Conservation (phyloP, 2,888 invertebrate species). For the Hydraecia micacea region DNA sequence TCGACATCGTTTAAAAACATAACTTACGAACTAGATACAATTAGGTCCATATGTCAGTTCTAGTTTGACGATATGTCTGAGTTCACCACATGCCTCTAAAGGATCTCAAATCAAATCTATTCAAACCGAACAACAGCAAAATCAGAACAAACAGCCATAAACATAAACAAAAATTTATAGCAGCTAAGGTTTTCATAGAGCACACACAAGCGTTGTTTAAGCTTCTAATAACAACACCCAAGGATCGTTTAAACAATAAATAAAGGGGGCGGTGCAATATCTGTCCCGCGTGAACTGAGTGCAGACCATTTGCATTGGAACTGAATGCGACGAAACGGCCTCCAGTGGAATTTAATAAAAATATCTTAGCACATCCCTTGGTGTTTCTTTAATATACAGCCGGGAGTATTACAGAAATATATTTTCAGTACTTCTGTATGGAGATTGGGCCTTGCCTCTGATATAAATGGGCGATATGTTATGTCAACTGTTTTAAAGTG, state of each 20-base stretch:
- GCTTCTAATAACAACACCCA: conserved; percentile 75
- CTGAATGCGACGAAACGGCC: conserved; percentile 85
- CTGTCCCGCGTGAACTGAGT: conserved; percentile 81
- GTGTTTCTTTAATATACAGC: conserved; percentile 83
- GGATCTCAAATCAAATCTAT: neutral
- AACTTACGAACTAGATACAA: neutral
- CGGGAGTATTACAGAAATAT: conserved; percentile 75
- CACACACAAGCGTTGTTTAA: conserved; percentile 71
- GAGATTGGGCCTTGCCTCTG: conserved; percentile 55
- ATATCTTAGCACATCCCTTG: conserved; percentile 82
- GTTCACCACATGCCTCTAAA: neutral
- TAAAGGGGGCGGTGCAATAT: conserved; percentile 83
- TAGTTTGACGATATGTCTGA: neutral
- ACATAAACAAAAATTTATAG: conserved; percentile 51
- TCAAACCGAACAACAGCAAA: conserved; percentile 20
- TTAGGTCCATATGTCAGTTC: neutral
- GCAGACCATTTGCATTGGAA: conserved; percentile 87
- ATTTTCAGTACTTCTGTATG: conserved; percentile 64
- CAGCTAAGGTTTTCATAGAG: conserved; percentile 52
- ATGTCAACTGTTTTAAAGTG: conserved; percentile 55
- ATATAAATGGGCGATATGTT: conserved; percentile 65
- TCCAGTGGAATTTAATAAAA: conserved; percentile 88
- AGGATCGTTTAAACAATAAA: conserved; percentile 84
- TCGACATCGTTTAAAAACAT: neutral
- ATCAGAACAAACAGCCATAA: conserved; percentile 33